Conservation (phyloP, 2,797 vertebrate genomes). For the Bradypodion ventrale region DNA sequence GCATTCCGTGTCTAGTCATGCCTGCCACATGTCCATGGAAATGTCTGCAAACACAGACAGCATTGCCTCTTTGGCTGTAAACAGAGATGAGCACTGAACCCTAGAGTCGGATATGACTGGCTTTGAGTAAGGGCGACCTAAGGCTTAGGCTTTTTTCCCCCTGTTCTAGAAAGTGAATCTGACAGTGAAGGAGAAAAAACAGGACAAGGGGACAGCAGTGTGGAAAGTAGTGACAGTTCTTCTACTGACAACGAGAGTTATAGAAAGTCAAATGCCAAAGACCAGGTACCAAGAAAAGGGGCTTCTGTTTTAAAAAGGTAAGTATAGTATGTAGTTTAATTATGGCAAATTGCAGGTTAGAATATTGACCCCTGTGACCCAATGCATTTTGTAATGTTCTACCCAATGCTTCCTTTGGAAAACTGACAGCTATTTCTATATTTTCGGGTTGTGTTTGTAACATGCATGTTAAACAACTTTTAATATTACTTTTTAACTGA, state of each 20-base stretch:
- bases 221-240: conserved; percentile 72
- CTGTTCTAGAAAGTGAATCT: conserved; percentile 74
- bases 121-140: too few species aligned
- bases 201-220: conserved; percentile 72
- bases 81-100: too few species aligned
- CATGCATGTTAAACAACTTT: conserved; percentile 42
- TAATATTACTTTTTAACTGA: conserved; percentile 58
- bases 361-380: not conserved
- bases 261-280: conserved; percentile 75
- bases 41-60: too few species aligned
- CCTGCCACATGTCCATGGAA: too few species aligned
- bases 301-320: conserved; percentile 64
- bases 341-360: not conserved
- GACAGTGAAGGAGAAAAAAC: conserved; percentile 78
- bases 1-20: too few species aligned
- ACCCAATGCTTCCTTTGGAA: not conserved
- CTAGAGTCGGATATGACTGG: too few species aligned
- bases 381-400: not conserved
- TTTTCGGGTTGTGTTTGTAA: conserved; percentile 20
- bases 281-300: conserved; percentile 69
- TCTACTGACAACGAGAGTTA: conserved; percentile 78
- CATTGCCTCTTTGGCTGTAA: too few species aligned
- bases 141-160: too few species aligned
- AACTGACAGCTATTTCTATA: not conserved
- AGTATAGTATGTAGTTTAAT: conserved; percentile 69